Conservation (phyloP, 2,888 invertebrate species). For the Erebia aethiops region DNA sequence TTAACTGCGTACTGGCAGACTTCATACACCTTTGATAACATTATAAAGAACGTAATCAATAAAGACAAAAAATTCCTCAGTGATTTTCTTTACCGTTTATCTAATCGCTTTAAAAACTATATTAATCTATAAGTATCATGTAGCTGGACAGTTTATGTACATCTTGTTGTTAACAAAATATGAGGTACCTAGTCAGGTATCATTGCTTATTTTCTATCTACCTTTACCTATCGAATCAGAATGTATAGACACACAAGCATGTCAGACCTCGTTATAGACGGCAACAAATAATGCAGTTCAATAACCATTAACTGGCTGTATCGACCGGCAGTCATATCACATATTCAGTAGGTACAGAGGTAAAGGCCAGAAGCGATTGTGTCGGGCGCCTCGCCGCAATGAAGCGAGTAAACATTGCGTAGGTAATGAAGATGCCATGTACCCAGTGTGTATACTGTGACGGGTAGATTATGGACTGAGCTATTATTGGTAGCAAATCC, state of each 20-base stretch:
- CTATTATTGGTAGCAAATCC: no score
- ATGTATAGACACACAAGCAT: not conserved
- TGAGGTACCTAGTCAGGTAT: no score
- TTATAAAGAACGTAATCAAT: not conserved
- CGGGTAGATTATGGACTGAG: not conserved
- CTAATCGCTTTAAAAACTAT: not conserved
- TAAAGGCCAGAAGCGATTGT: conserved; percentile 9
- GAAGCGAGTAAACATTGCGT: conserved; percentile 2
- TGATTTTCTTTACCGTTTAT: no score
- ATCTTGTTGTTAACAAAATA: no score
- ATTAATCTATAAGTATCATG: not conserved
- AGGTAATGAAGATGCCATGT: conserved; percentile 10
- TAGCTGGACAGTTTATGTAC: no score
- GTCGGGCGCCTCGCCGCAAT: conserved; percentile 1
- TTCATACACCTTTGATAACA: no score
- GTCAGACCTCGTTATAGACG: not conserved
- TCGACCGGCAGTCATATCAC: conserved; percentile 5
- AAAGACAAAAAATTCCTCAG: no score
- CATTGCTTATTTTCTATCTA: no score
- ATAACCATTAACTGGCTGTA: not conserved
- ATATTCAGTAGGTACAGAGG: not conserved
- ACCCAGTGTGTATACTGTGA: not conserved
- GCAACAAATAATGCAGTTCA: not conserved
- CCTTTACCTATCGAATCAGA: no score
- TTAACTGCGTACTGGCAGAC: no score